phyloP scores from a whole-genome alignment of 1,140 invertebrate species.

The Mesaphorura yosii region DNA sequence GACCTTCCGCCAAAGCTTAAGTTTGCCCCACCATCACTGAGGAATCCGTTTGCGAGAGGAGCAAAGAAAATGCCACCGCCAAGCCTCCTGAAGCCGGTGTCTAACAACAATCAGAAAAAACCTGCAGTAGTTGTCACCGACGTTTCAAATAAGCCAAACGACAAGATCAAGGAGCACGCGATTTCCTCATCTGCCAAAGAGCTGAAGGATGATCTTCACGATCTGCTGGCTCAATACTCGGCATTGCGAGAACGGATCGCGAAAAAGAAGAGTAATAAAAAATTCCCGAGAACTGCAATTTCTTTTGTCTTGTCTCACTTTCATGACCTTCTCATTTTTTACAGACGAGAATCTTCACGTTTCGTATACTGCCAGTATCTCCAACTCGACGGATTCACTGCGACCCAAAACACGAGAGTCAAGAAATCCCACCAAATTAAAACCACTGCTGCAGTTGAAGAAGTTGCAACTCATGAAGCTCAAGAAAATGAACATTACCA shows the following conservation, averaged over 20 bases:
- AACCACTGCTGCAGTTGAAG: not conserved
- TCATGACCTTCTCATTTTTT: constrained; percentile 2
- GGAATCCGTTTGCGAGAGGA: constrained; percentile 34
- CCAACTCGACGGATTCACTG: constrained; percentile 4
- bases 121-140: no score
- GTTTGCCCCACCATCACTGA: constrained; percentile 53
- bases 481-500: constrained; percentile 2
- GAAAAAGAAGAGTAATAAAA: constrained; percentile 19
- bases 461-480: not conserved
- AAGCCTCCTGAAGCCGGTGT: not conserved
- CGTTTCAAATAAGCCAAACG: not conserved
- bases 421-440: constrained; percentile 6
- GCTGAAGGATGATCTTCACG: constrained; percentile 23
- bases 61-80: constrained; percentile 11
- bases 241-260: constrained; percentile 27
- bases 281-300: not conserved
- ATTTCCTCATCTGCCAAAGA: constrained; percentile 3
- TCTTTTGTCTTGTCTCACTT: not conserved
- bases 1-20: constrained; percentile 33
- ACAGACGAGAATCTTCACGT: constrained; percentile 6
- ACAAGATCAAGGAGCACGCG: constrained; percentile 7
- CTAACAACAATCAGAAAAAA: not conserved
- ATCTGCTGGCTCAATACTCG: constrained; percentile 26
- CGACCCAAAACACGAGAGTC: constrained; percentile 16
- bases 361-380: constrained; percentile 5